Evolutionary conservation across 2,888 invertebrate species (phyloP).

Genomic region (Anagyrus pseudococci): DNA sequence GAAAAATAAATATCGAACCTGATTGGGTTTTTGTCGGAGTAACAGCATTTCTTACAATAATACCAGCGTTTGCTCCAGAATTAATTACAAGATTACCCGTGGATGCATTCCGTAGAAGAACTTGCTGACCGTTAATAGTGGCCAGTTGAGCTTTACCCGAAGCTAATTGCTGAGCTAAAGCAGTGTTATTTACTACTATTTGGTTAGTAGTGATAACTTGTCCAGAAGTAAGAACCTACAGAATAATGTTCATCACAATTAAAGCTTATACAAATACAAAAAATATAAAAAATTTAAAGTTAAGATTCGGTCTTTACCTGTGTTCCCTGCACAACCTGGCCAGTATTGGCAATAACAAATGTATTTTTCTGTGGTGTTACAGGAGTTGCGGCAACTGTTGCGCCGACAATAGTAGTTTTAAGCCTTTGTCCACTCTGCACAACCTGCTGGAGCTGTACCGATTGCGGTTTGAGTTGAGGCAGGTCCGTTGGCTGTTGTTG

Average conservation of each 20-base stretch:
- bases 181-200: slow-evolving; percentile 78
- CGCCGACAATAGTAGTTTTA: slow-evolving; percentile 45
- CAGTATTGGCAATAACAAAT: slow-evolving; percentile 55
- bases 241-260: slow-evolving; percentile 17
- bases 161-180: slow-evolving; percentile 80
- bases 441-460: slow-evolving; percentile 43
- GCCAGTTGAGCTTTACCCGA: slow-evolving; percentile 84
- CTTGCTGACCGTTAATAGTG: slow-evolving; percentile 85
- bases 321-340: slow-evolving; percentile 53
- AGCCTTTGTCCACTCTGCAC: slow-evolving; percentile 47
- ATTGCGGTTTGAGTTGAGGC: slow-evolving; percentile 53
- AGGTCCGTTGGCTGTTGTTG: slow-evolving; percentile 32
- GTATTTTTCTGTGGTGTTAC: slow-evolving; percentile 50
- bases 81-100: slow-evolving; percentile 75
- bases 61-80: slow-evolving; percentile 50
- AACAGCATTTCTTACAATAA: slow-evolving; percentile 53
- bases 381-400: slow-evolving; percentile 39
- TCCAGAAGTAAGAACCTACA: slow-evolving; percentile 61
- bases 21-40: slow-evolving; percentile 42
- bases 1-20: slow-evolving; percentile 29
- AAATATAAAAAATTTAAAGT: slow-evolving; percentile 4
- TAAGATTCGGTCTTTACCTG: too few species aligned
- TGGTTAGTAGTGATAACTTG: slow-evolving; percentile 65
- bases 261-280: not conserved
- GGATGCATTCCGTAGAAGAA: slow-evolving; percentile 73